phyloP scores from a whole-genome alignment of 2,797 vertebrate species.

The Ciconia nigra region DNA sequence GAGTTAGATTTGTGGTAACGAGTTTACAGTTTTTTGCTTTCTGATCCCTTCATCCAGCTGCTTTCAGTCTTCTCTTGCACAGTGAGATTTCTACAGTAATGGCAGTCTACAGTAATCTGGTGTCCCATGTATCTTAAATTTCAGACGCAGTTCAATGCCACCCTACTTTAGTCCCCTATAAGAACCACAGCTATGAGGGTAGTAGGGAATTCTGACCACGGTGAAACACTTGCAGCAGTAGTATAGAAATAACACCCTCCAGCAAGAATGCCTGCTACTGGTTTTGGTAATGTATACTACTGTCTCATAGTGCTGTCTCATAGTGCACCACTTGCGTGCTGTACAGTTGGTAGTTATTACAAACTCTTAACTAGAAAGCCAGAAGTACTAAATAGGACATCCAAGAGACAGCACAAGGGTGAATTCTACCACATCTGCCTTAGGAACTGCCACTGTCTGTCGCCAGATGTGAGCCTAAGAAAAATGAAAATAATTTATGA shows the following conservation, averaged over 20 bases:
- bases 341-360: background rate
- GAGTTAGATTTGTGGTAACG: background rate
- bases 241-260: background rate
- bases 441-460: background rate
- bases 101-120: background rate
- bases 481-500: background rate
- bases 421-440: background rate
- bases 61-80: background rate
- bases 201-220: background rate
- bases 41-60: background rate
- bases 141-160: background rate
- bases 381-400: background rate
- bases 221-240: accelerated
- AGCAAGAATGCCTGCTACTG: background rate
- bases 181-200: background rate
- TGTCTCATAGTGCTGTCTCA: accelerated
- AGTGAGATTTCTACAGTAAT: background rate
- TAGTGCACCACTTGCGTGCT: no score
- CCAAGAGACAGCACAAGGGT: background rate
- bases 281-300: background rate
- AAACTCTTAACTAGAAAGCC: background rate
- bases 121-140: background rate
- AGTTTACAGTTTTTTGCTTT: background rate
- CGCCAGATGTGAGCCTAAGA: background rate
- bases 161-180: background rate